These are phyloP conservation scores for Aradophagus sp. DNA, from an alignment of 1,140 invertebrate species.

Conservation along the genomic window DNA sequence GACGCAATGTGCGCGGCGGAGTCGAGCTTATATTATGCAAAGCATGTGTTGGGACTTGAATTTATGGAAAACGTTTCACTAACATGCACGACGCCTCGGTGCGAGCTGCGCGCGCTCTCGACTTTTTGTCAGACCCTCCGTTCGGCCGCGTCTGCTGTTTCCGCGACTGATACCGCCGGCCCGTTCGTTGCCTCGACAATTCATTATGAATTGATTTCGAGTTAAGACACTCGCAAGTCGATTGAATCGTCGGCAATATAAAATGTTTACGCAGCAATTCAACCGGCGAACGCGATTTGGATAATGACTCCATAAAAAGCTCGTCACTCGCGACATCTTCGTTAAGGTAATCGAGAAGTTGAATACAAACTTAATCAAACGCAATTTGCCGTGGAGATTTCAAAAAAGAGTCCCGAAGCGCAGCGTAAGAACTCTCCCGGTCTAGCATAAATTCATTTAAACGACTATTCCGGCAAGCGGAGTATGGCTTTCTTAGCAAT, in stretches of 20 bases:
- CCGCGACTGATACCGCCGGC: too few relatives aligned
- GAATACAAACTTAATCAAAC: slow-evolving; percentile 53
- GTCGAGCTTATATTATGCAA: slow-evolving; percentile 73
- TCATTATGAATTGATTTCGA: slow-evolving; percentile 19
- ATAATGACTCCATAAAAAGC: too few relatives aligned
- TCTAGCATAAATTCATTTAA: slow-evolving; percentile 61
- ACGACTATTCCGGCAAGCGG: slow-evolving; percentile 54
- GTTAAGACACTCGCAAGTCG: too few relatives aligned
- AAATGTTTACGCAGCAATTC: too few relatives aligned
- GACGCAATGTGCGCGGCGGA: slow-evolving; percentile 51
- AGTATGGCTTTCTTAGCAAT: slow-evolving; percentile 55
- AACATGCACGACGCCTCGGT: slow-evolving; percentile 59
- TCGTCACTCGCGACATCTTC: too few relatives aligned
- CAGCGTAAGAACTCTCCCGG: slow-evolving; percentile 53
- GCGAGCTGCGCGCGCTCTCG: slow-evolving; percentile 44
- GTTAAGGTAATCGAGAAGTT: too few relatives aligned
- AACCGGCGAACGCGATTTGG: too few relatives aligned
- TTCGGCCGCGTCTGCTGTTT: slow-evolving; percentile 30
- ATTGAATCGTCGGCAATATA: too few relatives aligned
- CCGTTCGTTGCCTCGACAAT: slow-evolving; percentile 10
- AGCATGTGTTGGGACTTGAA: slow-evolving; percentile 70
- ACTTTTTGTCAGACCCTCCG: slow-evolving; percentile 55
- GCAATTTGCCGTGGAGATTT: slow-evolving; percentile 44
- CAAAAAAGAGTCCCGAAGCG: slow-evolving; percentile 35
- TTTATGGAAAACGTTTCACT: slow-evolving; percentile 72